These are phyloP conservation scores for Atractosteus spatula DNA, from an alignment of 2,113 vertebrate species.

Conservation along the genomic window DNA sequence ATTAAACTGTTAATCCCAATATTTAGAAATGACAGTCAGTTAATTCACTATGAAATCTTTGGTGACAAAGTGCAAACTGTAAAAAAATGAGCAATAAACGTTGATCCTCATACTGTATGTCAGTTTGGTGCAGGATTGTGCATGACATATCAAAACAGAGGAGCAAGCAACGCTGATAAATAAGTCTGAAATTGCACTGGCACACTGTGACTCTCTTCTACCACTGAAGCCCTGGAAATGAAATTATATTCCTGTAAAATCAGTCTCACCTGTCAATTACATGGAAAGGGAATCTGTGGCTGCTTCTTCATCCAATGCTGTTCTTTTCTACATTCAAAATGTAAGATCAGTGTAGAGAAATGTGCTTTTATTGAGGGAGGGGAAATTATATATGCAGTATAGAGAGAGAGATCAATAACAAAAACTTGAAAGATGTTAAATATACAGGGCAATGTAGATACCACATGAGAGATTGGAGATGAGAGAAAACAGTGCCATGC, in stretches of 20 bases:
- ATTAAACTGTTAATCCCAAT: not conserved
- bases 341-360: too few species aligned
- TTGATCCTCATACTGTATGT: not conserved
- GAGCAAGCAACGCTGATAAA: not conserved
- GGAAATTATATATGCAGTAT: too few species aligned
- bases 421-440: too few species aligned
- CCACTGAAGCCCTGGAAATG: not conserved
- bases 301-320: not conserved
- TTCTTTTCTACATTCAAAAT: too few species aligned
- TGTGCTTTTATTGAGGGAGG: too few species aligned
- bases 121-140: not conserved
- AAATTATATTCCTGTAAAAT: not conserved
- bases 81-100: not conserved
- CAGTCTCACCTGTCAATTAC: conserved; percentile 1
- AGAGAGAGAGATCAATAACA: too few species aligned
- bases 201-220: not conserved
- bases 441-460: too few species aligned
- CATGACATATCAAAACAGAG: not conserved
- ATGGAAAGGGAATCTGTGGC: not conserved
- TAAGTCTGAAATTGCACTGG: conserved; percentile 6
- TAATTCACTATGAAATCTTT: not conserved
- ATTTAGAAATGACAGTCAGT: not conserved
- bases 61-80: not conserved
- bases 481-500: too few species aligned
- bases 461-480: too few species aligned